Base-by-base conservation (phyloP, 2,888 invertebrate species). In the Oscheius myriophilus region DNA sequence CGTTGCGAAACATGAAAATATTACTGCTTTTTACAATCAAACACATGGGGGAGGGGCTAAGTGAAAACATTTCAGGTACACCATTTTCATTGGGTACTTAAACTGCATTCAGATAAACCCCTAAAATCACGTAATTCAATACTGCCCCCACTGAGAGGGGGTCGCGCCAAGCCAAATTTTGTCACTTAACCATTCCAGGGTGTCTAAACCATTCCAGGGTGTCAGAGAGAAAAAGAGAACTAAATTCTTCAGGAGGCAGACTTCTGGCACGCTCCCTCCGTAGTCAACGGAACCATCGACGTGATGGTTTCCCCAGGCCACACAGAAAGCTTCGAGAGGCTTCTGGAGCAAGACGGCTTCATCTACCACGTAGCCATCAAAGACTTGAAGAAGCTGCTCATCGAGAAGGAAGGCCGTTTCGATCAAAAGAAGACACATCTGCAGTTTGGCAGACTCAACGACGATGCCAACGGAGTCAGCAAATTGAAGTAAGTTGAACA, bases 241-340 rank as follows among this genome's bases (percentile, higher is more conserved):
- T 3, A 14, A 18, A 54, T 3, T 39, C 14, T 46, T n/a, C 63
- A 77, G 72, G 51, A 67, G 18, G 79, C 78, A 12, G 85, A 85
- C 59, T 85, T 85, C 62, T 85, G 85, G 85, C 75, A 79, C 46
- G 75, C 79, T 23, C 84, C 85, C 0, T 73, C 79, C 4, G 67
- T 70, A 6, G 70, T 80, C 23, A 84, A 84, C 33, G 66, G 75
- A 3, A 78, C 80, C 0, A 78, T 78, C 9, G 84, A 85, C 65
- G 75, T 85, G 7, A 85, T 85, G 84, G 79, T 85, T 4, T 62
- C 77, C 21, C 77, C 80, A 33, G 67, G 72, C 11, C 70, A 82
- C 54, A 80, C 77, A 9, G 55, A 23, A 1, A 59, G 73, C 54
- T 79, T 79, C 57, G 54, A 63, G 18, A 21, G 49, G 7, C 75